Base-by-base conservation (phyloP, 37 sponge, comb jelly and placozoan species). In the Oopsacas minuta region DNA sequence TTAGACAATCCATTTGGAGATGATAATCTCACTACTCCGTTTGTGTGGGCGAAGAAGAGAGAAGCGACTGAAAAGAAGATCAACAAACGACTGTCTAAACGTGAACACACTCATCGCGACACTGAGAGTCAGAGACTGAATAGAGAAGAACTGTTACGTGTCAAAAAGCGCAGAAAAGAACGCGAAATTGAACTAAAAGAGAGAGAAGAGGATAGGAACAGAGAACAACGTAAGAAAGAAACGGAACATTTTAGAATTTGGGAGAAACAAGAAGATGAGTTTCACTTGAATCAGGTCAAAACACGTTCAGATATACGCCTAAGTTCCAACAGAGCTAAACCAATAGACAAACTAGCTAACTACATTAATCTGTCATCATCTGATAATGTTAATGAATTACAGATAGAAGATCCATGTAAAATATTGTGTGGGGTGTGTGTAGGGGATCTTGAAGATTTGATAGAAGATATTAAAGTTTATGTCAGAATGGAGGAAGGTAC, bases 311-410 rank as follows among this genome's bases (percentile, higher is more conserved):
- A 93, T 86, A 87, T 99, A 32, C 85, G 99, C 28, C 89, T 99
- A 23, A 91, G 92, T 51, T 39, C 88, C 42, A 94, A 92, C 37
- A 39, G 93, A 85, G 93, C 99, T 20, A 99, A 99, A 36, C 99
- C 99, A 1, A 99, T 99, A 82, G 99, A 99, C 53, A 36, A 92
- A 81, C 88, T 99, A 52, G 99, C 99, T 51, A 95, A 94, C 87
- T 99, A 99, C 86, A 81, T 91, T 49, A 85, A 87, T 84, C 82
- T 86, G 37, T 83, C 86, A 0, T 85, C 82, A 38, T 5, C 83
- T 82, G 87, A 87, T 37, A 89, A 88, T 3, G 93, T 86, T 36
- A 10, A 89, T 86, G 96, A 95, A 38, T 89, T 95, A 61, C 93
- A 95, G 52, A 83, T 93, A 46, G 91, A 95, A 52, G 96, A 95